These are phyloP conservation scores for Acrocephalus arundinaceus DNA, from an alignment of 2,113 vertebrate species.

Conservation along the genomic window DNA sequence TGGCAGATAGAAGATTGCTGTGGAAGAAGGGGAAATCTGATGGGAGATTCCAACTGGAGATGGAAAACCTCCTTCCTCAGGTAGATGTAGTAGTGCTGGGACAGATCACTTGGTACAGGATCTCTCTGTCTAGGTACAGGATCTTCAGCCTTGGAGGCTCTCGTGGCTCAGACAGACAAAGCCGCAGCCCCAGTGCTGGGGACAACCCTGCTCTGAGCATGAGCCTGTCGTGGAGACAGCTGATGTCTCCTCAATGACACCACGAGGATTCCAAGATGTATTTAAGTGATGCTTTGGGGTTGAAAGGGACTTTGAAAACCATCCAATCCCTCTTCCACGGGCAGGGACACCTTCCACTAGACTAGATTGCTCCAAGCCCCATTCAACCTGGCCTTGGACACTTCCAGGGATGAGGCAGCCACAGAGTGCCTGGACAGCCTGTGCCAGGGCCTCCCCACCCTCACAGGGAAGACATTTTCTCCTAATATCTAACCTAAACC, in stretches of 20 bases:
- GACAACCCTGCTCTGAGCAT: not conserved
- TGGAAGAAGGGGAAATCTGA: not conserved
- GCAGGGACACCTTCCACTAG: not conserved
- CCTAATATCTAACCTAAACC: not conserved
- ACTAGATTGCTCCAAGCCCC: not conserved
- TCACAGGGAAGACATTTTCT: not conserved
- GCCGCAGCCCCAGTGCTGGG: not conserved
- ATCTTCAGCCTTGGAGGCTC: not conserved
- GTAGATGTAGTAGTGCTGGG: not conserved
- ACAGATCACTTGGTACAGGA: not conserved
- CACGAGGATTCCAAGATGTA: not conserved
- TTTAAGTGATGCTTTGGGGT: not conserved
- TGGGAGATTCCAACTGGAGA: not conserved
- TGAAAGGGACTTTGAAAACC: not conserved
- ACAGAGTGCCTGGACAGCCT: not conserved
- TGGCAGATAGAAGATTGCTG: not conserved
- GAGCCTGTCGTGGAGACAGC: not conserved
- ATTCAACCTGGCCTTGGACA: not conserved
- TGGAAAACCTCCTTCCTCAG: not conserved
- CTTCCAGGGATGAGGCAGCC: not conserved
- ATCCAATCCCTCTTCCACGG: not conserved
- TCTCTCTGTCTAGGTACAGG: not conserved
- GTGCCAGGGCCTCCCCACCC: not conserved
- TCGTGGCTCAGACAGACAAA: not conserved
- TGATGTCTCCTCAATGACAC: not conserved